phyloP scores from a whole-genome alignment of 2,797 vertebrate species.

The Phrynocephalus guinanensis region DNA sequence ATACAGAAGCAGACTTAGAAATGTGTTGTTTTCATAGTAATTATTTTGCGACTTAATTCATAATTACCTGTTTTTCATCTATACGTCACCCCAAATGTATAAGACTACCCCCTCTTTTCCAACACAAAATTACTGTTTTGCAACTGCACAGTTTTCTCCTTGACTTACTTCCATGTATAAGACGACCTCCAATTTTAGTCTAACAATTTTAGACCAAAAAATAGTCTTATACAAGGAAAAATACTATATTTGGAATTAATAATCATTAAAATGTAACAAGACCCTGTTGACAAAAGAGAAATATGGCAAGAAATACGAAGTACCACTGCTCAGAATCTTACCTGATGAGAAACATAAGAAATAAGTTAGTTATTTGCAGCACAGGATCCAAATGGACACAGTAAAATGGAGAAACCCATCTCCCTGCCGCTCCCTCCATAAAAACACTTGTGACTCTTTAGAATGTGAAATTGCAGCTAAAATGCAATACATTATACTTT shows the following conservation, averaged over 20 bases:
- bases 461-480: slow-evolving; percentile 13
- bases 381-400: no score
- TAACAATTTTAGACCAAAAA: no score
- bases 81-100: no score
- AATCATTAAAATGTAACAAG: no score
- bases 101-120: no score
- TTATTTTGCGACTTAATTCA: not conserved
- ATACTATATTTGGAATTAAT: no score
- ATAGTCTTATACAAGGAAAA: no score
- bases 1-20: not conserved
- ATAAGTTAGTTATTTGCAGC: not conserved
- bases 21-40: rapidly evolving
- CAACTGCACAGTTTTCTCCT: no score
- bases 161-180: no score
- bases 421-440: no score
- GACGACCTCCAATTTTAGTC: no score
- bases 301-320: not conserved
- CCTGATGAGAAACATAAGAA: not conserved
- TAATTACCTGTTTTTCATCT: not conserved
- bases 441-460: not conserved
- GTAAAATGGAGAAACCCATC: not conserved
- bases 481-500: not conserved
- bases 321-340: not conserved
- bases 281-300: not conserved
- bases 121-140: no score